phyloP scores from a whole-genome alignment of 2,797 vertebrate species.

The Spheniscus humboldti region DNA sequence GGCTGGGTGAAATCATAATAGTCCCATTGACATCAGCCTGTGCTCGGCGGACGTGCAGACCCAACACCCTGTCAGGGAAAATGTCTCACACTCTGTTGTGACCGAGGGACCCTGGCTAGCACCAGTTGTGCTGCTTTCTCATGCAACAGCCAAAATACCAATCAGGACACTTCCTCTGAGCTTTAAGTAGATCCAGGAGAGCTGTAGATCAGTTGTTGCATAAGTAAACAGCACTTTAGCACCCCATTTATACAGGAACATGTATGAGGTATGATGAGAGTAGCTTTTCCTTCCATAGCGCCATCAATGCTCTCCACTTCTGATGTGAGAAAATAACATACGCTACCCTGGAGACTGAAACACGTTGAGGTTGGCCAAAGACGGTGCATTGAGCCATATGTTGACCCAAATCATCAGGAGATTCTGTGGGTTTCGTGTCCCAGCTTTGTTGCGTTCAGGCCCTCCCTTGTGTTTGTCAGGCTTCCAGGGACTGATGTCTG shows the following conservation, averaged over 20 bases:
- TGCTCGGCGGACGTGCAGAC: background rate
- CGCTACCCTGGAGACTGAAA: background rate
- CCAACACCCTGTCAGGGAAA: background rate
- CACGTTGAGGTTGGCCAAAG: background rate
- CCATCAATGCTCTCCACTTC: background rate
- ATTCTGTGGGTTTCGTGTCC: slow-evolving; percentile 24
- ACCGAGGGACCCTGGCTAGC: background rate
- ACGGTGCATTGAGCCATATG: background rate
- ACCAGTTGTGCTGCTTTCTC: background rate
- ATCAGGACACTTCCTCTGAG: background rate
- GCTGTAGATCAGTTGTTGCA: background rate
- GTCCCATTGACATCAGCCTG: slow-evolving; percentile 40
- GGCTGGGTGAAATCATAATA: slow-evolving; percentile 60
- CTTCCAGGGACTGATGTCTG: slow-evolving; percentile 61
- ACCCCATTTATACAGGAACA: background rate
- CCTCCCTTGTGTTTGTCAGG: slow-evolving; percentile 50
- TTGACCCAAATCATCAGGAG: slow-evolving; percentile 54
- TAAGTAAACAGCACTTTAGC: background rate
- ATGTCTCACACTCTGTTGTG: background rate
- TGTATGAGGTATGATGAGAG: background rate
- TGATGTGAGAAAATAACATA: background rate
- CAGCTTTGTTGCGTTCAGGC: slow-evolving; percentile 36
- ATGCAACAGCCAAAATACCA: background rate
- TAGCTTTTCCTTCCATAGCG: background rate
- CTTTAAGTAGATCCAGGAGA: background rate